phyloP scores from a whole-genome alignment of 1,140 invertebrate genomes.

The Acromyrmex heyeri region DNA sequence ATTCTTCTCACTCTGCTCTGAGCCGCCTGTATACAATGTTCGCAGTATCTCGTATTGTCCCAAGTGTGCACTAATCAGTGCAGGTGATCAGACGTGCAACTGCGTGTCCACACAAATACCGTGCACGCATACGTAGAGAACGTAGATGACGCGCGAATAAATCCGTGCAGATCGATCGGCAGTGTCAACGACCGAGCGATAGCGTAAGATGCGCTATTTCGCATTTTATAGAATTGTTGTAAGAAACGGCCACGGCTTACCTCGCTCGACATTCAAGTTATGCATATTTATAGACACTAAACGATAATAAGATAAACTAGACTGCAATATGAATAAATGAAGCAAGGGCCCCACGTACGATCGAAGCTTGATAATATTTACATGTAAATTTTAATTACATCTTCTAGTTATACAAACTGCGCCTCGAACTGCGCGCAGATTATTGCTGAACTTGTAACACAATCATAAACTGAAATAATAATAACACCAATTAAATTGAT shows the following conservation, averaged over 20 bases:
- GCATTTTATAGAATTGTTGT: conserved; percentile 32
- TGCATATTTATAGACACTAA: not conserved
- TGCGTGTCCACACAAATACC: not conserved
- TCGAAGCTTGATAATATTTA: too few relatives aligned
- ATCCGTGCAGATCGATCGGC: conserved; percentile 75
- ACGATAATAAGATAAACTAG: not conserved
- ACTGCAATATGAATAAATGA: too few relatives aligned
- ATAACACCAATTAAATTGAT: too few relatives aligned
- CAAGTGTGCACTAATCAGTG: conserved; percentile 10
- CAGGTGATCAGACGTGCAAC: conserved; percentile 44
- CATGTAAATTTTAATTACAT: too few relatives aligned
- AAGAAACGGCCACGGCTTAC: not conserved
- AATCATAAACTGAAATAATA: too few relatives aligned
- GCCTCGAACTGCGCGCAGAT: too few relatives aligned
- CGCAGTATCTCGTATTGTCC: not conserved
- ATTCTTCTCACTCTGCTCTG: not conserved
- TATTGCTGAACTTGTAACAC: too few relatives aligned
- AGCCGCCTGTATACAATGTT: not conserved
- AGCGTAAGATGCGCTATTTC: conserved; percentile 60
- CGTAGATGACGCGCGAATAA: conserved; percentile 68
- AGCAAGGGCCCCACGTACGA: too few relatives aligned
- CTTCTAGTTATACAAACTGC: too few relatives aligned
- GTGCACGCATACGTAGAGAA: not conserved
- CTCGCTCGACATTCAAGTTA: not conserved
- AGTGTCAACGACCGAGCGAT: conserved; percentile 76